Evolutionary conservation across 2,888 invertebrate genomes (phyloP), one percentile per base, ranked within the genome.

Genomic region (Heliconius erato): DNA sequence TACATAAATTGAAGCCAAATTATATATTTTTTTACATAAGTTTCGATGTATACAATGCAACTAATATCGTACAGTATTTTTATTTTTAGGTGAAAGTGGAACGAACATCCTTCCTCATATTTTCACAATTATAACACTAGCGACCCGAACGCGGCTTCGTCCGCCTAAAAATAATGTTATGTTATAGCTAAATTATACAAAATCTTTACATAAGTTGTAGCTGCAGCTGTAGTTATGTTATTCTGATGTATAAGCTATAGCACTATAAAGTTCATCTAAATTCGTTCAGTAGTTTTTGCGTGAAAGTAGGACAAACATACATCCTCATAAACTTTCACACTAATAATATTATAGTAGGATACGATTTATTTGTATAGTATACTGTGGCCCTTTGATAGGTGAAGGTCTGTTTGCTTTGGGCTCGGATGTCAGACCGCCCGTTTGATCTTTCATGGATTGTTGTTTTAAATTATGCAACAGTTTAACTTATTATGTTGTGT

Each of bases 331-430:
- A 19, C 49, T 49, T 49, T 49, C 19, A 59, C 59, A 59, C 23
- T 59, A 23, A 19, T 59, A 59, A 23, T 59, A 59, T 63, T 63
- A 54, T 23, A 63, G 63, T n/a, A n/a, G 63, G 63, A 63, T 82
- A 49, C 35, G 76, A 72, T 83, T 83, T 84, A 84, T 84, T 84
- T 83, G 54, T 67, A 74, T 54, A 80, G 77, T 76, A 74, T 83
- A 65, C 40, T 16, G n/a, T 78, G 63, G 78, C 76, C 74, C 83
- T 84, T 80, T 82, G 83, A 83, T 81, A 49, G 65, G 35, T 35
- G 81, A 78, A 80, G 79, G 84, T 76, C 65, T 84, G 81, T 84
- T 83, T 81, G 77, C 23, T 44, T 82, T 77, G 63, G 77, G 77
- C 49, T 81, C 63, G 35, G 69, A 44, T 76, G 44, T 72, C 71